Evolutionary conservation across 1,140 invertebrate species (phyloP), one percentile per base, ranked within the genome.

Genomic region (Spodoptera frugiperda): DNA sequence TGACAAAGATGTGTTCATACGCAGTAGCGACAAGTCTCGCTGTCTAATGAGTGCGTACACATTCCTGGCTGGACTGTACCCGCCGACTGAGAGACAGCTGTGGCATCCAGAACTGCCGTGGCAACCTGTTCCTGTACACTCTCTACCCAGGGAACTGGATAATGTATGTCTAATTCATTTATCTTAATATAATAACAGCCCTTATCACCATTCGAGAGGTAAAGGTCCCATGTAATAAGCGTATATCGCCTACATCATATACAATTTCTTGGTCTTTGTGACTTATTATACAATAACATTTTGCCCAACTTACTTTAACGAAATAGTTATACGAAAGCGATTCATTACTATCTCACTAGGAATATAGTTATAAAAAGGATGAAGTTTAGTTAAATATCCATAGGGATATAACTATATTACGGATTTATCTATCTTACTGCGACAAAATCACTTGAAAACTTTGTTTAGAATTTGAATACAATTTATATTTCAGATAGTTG

Each of bases 91-190:
- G 6, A 91, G 95, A 25, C 96, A 97, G 85, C 94, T 96, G 76
- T 98, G 98, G 95, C 95, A 97, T 84, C 88, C 94, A 0, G 92
- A 96, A 55, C 92, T 99, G 54, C 84, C 91, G 0, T 99, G 98
- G 98, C 97, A 98, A 83, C 98, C 98, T 0, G 96, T 99, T 83
- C 97, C 98, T 1, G 96, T 99, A 14, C 97, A 98, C 90, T 96
- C 97, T 5, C 90, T 96, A 51, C 96, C 97, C 0, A 95, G 94
- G 61, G 79, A 94, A 21, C 82, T 96, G 48, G 97, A 98, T 89
- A 96, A 96, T 88, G 97, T 98, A 95, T 93, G 91, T 93, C 46
- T 14, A 25, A 10, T 14, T 8, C 12, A 57, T 6, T 5, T 17
- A 3, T n/a, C 2, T 30, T 2, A 5, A 44, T 46, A 9, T 46